Conservation (phyloP, 2,797 vertebrate genomes). For the Myotis planiceps region DNA sequence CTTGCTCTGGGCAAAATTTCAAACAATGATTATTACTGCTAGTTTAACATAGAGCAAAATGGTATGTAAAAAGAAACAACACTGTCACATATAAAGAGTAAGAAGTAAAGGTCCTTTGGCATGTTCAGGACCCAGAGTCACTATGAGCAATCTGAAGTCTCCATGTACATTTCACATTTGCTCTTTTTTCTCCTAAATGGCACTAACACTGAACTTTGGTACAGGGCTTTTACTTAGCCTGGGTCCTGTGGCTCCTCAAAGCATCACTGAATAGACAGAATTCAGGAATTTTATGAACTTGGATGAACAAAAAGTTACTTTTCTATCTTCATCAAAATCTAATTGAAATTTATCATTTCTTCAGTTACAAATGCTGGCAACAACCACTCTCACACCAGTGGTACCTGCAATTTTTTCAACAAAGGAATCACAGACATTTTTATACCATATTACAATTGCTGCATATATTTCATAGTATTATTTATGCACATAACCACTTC, state of each 20-base stretch:
- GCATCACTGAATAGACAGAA: neutral
- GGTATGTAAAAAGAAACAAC: neutral
- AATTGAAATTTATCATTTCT: neutral
- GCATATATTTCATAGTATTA: neutral
- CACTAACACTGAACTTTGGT: neutral
- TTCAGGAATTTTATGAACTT: neutral
- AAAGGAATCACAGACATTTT: neutral
- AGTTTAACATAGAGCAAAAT: neutral
- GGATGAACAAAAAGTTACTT: neutral
- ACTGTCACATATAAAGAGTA: neutral
- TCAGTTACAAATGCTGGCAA: neutral
- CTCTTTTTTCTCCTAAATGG: neutral
- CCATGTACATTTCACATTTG: neutral
- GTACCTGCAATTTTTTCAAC: neutral
- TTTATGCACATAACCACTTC: neutral
- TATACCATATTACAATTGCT: neutral
- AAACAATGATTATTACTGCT: neutral
- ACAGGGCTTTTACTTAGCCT: neutral
- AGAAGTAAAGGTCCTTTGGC: neutral
- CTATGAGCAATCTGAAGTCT: neutral
- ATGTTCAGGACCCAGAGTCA: neutral
- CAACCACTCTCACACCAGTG: neutral
- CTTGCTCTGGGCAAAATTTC: neutral
- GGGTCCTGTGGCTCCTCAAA: too few relatives aligned
- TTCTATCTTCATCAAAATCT: constrained; percentile 15